Evolutionary conservation across 1,140 invertebrate genomes (phyloP).

Genomic region (Platorchestia sp.): DNA sequence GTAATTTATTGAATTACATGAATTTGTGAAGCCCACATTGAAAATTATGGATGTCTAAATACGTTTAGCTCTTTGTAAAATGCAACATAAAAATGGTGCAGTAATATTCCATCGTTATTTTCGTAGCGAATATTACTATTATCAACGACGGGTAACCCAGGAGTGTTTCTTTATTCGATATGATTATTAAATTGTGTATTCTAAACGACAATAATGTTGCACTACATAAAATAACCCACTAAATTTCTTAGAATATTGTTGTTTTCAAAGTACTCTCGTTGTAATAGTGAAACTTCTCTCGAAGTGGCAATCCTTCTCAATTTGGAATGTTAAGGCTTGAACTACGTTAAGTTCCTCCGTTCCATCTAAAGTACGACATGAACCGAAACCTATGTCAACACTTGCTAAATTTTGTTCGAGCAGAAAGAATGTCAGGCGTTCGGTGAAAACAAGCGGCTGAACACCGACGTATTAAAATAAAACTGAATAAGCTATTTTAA

Average conservation of each 20-base stretch:
- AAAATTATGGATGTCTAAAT: neutral
- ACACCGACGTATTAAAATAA: neutral
- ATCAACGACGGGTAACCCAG: neutral
- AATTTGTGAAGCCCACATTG: neutral
- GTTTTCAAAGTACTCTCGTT: no score
- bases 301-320: no score
- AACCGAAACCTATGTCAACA: neutral
- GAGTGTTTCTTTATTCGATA: neutral
- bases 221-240: neutral
- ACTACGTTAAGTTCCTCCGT: neutral
- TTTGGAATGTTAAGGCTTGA: neutral
- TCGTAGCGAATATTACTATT: neutral
- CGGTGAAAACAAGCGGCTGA: neutral
- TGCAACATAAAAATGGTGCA: neutral
- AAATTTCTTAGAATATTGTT: neutral
- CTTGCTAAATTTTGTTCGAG: neutral
- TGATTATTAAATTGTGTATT: no score
- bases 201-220: no score
- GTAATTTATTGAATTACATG: neutral
- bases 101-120: neutral
- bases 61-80: neutral
- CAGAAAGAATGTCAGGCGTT: neutral
- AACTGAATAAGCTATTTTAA: neutral
- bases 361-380: neutral
- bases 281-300: no score